Evolutionary conservation across 2,113 vertebrate genomes (phyloP).

Genomic region (chimpanzee (Pan troglodytes)): NHGRI_mPanTro3-v2.1_pri NC_086015.1:18369001-18369500

Average conservation of each 20-base stretch:
- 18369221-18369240: not conserved
- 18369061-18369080: not conserved
- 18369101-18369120: not conserved
- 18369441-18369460: not conserved
- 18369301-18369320: not conserved
- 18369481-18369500: not conserved
- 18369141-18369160: not conserved
- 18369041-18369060: not conserved
- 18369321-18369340: accelerated
- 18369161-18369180: not conserved
- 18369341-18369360: not conserved
- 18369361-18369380: not conserved
- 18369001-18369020: not conserved
- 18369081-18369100: not conserved
- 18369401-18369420: not conserved
- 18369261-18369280: not conserved
- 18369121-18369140: accelerated
- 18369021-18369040: not conserved
- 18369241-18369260: accelerated
- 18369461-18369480: not conserved
- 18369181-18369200: not conserved
- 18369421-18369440: not conserved
- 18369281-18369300: not conserved
- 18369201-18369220: not conserved
- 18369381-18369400: not conserved